Evolutionary conservation across 2,797 vertebrate genomes (phyloP).

Genomic region (Euthynnus affinis): DNA sequence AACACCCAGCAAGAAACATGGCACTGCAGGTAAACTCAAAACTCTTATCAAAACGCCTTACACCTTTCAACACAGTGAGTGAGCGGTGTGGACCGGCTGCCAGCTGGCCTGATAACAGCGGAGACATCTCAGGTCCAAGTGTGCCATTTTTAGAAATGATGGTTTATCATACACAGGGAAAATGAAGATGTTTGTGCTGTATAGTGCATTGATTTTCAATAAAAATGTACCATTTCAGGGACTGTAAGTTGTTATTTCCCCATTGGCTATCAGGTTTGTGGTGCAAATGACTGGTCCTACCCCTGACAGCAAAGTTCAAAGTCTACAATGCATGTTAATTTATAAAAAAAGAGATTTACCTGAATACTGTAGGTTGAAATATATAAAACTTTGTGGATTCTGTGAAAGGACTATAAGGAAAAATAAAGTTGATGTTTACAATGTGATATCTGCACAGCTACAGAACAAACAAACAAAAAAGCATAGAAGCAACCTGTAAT

Average conservation of each 20-base stretch:
- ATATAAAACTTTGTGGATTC: too few species aligned
- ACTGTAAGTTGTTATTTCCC: conserved; percentile 27
- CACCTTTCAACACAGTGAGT: conserved; percentile 71
- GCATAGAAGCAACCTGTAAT: background rate
- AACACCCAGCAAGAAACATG: conserved; percentile 81
- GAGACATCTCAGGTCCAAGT: conserved; percentile 51
- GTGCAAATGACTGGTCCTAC: conserved; percentile 1
- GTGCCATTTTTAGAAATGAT: conserved; percentile 38
- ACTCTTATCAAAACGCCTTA: conserved; percentile 78
- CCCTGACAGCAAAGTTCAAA: background rate
- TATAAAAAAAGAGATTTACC: background rate
- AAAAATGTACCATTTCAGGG: conserved; percentile 26
- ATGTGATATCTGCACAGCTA: too few species aligned
- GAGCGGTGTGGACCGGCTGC: conserved; percentile 59
- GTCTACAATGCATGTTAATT: background rate
- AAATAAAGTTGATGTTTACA: too few species aligned
- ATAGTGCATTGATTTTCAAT: conserved; percentile 53
- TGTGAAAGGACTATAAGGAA: too few species aligned
- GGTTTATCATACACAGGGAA: conserved; percentile 22
- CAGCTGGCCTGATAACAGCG: conserved; percentile 58
- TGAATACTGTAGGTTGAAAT: background rate
- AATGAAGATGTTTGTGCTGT: conserved; percentile 33
- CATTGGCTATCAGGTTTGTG: background rate
- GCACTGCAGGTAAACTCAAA: conserved; percentile 79
- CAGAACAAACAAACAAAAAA: too few species aligned